Conservation (phyloP, 2,113 vertebrate species). For the Butorides virescens region DNA sequence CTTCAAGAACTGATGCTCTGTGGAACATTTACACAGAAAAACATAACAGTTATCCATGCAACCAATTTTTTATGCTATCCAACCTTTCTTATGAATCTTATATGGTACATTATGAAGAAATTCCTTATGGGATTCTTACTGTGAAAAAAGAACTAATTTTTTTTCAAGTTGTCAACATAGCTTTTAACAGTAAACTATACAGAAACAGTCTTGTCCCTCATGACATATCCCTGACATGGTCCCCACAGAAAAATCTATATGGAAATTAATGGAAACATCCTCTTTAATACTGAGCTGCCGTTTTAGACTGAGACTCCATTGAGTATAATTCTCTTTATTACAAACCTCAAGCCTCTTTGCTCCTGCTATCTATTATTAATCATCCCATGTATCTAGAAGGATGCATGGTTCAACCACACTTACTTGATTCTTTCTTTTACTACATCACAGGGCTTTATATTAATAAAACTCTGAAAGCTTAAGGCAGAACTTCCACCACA, state of each 20-base stretch:
- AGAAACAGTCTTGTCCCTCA: not conserved
- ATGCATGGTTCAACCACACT: not conserved
- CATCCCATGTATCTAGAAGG: not conserved
- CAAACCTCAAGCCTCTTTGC: not conserved
- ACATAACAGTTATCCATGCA: not conserved
- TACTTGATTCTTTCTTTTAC: not conserved
- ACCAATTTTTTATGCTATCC: not conserved
- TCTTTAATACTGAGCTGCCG: not conserved
- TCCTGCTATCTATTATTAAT: constrained; percentile 21
- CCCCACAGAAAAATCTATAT: not conserved
- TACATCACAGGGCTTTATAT: not conserved
- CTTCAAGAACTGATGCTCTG: not conserved
- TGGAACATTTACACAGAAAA: not conserved
- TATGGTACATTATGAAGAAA: not conserved
- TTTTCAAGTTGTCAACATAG: constrained; percentile 4
- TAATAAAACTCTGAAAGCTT: not conserved
- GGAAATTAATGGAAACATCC: not conserved
- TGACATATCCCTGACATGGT: not conserved
- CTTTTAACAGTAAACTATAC: not conserved
- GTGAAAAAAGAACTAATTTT: not conserved
- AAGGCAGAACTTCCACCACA: not conserved
- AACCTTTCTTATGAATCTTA: not conserved
- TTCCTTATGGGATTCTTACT: not conserved
- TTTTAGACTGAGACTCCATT: not conserved
- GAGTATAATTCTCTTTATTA: constrained; percentile 1